A percentile compares a stretch with the other conserved stretches of the same genome.
These are phyloP conservation scores for Numenius phaeopus DNA, from an alignment of 2,797 vertebrate genomes.

Conservation along the genomic window DNA sequence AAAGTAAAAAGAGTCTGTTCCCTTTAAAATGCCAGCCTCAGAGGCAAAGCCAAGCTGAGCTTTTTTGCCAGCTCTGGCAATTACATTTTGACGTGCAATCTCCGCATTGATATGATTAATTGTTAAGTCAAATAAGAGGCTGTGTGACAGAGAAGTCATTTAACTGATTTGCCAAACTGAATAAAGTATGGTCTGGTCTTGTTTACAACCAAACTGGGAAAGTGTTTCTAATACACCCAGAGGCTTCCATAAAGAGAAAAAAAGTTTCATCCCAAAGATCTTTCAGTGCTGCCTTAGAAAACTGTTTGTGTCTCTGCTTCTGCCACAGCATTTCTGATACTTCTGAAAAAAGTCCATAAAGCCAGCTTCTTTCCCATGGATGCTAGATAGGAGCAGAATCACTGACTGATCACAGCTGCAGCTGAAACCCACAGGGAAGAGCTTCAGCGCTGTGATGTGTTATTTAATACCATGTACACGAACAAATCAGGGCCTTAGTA, in stretches of 20 bases:
- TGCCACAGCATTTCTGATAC: background rate
- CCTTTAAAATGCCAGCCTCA: conserved; percentile 41
- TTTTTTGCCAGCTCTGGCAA: conserved; percentile 28
- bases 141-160: background rate
- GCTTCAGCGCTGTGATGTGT: background rate
- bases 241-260: background rate
- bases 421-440: background rate
- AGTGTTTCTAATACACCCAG: background rate
- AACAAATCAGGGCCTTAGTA: background rate
- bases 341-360: background rate
- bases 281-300: background rate
- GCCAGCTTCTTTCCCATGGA: background rate
- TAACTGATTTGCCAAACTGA: conserved; percentile 38
- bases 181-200: background rate
- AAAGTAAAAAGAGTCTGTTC: background rate
- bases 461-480: background rate
- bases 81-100: background rate
- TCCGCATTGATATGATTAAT: conserved; percentile 37
- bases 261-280: background rate
- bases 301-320: background rate
- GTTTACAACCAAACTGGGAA: background rate
- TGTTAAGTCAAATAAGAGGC: conserved; percentile 36
- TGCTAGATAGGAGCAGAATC: background rate
- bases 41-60: conserved; percentile 11
- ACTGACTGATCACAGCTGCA: background rate